phyloP scores from a whole-genome alignment of 2,888 invertebrate species.

The Tetrapedia diversipes region DNA sequence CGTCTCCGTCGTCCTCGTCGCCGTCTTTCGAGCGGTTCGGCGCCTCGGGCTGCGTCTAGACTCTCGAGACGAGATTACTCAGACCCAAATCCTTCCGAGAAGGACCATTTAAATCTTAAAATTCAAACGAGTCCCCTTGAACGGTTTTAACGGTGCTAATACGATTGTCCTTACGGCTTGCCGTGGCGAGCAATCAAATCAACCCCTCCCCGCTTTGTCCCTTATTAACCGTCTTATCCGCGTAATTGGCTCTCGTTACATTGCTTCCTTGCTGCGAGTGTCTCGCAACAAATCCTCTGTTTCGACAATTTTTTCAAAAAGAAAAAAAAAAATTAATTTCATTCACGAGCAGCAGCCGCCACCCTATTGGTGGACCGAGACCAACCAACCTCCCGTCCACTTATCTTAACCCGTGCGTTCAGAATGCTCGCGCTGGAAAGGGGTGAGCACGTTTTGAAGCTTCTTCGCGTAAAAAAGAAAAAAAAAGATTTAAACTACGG shows the following conservation, averaged over 20 bases:
- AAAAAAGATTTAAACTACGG: constrained; percentile 11
- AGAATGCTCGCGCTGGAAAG: constrained; percentile 12
- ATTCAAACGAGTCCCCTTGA: constrained; percentile 50
- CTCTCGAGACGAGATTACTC: constrained; percentile 60
- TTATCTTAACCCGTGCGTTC: constrained; percentile 1
- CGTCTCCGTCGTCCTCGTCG: no score
- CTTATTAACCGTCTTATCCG: constrained; percentile 4
- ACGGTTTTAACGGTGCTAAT: constrained; percentile 50
- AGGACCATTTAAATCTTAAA: constrained; percentile 60
- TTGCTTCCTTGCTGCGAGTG: background rate
- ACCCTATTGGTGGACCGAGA: no score
- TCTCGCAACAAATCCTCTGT: no score
- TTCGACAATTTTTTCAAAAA: no score
- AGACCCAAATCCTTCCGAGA: constrained; percentile 57
- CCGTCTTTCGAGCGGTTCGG: constrained; percentile 50
- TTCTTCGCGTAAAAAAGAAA: constrained; percentile 9
- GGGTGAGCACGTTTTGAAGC: constrained; percentile 27
- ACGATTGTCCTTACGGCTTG: constrained; percentile 26
- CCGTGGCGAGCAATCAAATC: constrained; percentile 29
- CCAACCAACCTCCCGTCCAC: no score
- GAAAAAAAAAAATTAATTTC: no score
- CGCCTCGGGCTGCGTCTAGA: constrained; percentile 59
- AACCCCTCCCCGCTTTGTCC: background rate
- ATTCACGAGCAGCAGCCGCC: no score
- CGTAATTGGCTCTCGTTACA: background rate